Evolutionary conservation across 2,113 vertebrate species (phyloP).

Genomic region (Centropus unirufus): DNA sequence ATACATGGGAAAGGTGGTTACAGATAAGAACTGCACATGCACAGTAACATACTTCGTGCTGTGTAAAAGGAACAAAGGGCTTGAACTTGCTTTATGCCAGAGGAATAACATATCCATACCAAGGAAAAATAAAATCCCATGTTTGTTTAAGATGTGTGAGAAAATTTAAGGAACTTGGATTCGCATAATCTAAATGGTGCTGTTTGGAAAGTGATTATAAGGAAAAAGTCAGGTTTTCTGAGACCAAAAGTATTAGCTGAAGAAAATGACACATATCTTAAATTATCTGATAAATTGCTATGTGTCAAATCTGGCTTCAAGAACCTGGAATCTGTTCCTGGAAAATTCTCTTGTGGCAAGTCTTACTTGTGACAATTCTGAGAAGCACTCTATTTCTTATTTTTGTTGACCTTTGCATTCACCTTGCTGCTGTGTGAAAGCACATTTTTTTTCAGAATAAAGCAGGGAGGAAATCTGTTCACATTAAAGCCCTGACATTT

Average conservation of each 20-base stretch:
- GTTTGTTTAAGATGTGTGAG: not conserved
- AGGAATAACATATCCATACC: not conserved
- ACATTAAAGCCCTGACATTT: not conserved
- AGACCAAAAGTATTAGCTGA: not conserved
- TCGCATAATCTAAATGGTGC: not conserved
- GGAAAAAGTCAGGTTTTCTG: not conserved
- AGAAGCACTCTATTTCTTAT: not conserved
- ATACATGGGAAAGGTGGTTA: not conserved
- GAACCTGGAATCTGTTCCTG: not conserved
- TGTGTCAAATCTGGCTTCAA: not conserved
- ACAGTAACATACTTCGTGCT: not conserved
- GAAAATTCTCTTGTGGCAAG: not conserved
- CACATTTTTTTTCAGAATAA: not conserved
- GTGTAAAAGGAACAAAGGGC: not conserved
- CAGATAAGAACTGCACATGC: not conserved
- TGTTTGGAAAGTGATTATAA: not conserved
- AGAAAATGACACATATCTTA: not conserved
- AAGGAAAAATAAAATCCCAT: not conserved
- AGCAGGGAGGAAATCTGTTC: slow-evolving; percentile 1
- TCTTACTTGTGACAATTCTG: not conserved
- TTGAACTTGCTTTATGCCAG: not conserved
- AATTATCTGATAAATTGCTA: not conserved
- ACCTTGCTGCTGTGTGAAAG: not conserved
- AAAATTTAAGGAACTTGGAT: not conserved
- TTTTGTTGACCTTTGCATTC: slow-evolving; percentile 17